Percentiles rank a stretch among this genome's conserved stretches.
These are phyloP conservation scores for Melinaea marsaeus DNA, from an alignment of 2,888 invertebrate genomes.

Conservation along the genomic window DNA sequence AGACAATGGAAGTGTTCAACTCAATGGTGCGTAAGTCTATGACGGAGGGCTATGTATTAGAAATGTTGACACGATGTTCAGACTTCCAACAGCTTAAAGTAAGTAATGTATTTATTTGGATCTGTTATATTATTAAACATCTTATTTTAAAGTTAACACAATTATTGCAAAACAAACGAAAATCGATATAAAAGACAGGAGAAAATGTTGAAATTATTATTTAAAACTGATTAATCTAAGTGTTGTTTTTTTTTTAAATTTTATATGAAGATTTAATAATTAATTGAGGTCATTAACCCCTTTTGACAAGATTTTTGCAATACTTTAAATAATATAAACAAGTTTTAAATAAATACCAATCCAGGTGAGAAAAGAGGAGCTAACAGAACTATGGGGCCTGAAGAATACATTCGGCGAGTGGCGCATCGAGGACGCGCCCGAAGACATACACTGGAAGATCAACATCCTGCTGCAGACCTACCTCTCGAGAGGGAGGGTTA, in stretches of 20 bases:
- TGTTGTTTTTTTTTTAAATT: too few species aligned
- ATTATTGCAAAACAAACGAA: too few species aligned
- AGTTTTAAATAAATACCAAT: neutral
- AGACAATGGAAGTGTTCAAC: conserved; percentile 95
- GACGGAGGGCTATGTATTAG: conserved; percentile 91
- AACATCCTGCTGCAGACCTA: conserved; percentile 95
- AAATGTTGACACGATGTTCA: conserved; percentile 92
- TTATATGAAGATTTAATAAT: too few species aligned
- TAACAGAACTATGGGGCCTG: conserved; percentile 91
- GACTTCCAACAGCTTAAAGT: conserved; percentile 98
- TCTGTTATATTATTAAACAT: neutral
- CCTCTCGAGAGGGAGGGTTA: conserved; percentile 88
- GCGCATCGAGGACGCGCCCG: conserved; percentile 87
- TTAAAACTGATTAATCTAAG: too few species aligned
- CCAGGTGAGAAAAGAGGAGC: conserved; percentile 95
- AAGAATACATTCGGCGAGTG: conserved; percentile 85
- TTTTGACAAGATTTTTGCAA: too few species aligned
- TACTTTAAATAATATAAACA: neutral
- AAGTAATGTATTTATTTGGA: conserved; percentile 20
- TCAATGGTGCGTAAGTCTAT: conserved; percentile 87
- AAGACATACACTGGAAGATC: conserved; percentile 95
- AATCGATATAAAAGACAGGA: too few species aligned
- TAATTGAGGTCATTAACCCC: neutral
- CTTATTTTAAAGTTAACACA: neutral
- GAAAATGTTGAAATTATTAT: too few species aligned